Evolutionary conservation across 1,140 invertebrate genomes (phyloP).

Genomic region (Druon quercuslanigerum): DNA sequence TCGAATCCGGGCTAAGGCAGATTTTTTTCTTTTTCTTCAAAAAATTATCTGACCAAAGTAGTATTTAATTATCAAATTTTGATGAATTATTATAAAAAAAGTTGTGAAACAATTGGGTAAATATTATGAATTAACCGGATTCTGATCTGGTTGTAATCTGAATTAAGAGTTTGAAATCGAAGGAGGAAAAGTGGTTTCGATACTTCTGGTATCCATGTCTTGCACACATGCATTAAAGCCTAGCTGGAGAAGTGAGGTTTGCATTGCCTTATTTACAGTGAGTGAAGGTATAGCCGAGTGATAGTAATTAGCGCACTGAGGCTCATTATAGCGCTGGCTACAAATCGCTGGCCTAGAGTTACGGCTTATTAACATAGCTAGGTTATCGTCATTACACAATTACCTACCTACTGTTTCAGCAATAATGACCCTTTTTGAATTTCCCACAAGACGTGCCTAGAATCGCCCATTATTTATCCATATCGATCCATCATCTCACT

Average conservation of each 20-base stretch:
- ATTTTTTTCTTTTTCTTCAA: no score
- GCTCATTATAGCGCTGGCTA: slow-evolving; percentile 38
- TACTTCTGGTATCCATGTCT: not conserved
- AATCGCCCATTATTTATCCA: slow-evolving; percentile 13
- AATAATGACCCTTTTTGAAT: slow-evolving; percentile 30
- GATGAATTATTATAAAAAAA: no score
- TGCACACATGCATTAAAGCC: not conserved
- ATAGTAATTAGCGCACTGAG: slow-evolving; percentile 32
- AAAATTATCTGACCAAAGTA: no score
- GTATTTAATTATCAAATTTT: no score
- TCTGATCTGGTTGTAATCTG: not conserved
- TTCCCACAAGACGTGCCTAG: slow-evolving; percentile 16
- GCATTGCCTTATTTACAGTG: not conserved
- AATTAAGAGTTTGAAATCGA: not conserved
- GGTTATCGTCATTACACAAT: slow-evolving; percentile 34
- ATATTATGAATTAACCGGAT: not conserved
- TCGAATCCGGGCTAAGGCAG: no score
- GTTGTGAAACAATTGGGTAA: no score
- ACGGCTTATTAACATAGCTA: slow-evolving; percentile 6
- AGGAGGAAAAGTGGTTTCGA: not conserved
- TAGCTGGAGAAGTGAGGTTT: not conserved
- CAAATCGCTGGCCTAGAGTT: slow-evolving; percentile 31
- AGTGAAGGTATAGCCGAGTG: slow-evolving; percentile 11
- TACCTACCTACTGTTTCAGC: slow-evolving; percentile 23
- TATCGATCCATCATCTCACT: not conserved